Evolutionary conservation across 1,140 invertebrate species (phyloP).

Genomic region (Calliphora vicina): DNA sequence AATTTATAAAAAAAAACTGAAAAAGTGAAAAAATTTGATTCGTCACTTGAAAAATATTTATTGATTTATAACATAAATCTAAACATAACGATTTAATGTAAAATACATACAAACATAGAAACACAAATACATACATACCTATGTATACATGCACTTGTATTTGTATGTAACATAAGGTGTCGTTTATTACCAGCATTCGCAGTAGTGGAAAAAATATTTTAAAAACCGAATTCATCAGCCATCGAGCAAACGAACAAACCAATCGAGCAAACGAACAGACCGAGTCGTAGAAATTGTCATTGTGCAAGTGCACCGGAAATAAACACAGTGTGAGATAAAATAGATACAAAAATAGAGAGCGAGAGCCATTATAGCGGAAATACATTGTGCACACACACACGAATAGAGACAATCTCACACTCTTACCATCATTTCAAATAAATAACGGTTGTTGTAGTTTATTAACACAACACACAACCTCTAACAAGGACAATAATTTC

Average conservation of each 20-base stretch:
- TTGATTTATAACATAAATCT: conserved; percentile 34
- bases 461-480: background rate
- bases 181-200: background rate
- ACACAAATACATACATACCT: too few relatives aligned
- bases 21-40: background rate
- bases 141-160: too few relatives aligned
- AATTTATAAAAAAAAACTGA: background rate
- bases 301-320: conserved; percentile 9
- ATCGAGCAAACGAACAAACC: background rate
- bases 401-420: background rate
- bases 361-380: background rate
- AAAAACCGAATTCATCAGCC: background rate
- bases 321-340: background rate
- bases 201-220: background rate
- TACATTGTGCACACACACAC: background rate
- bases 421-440: background rate
- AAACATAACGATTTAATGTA: conserved; percentile 25
- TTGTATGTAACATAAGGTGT: background rate
- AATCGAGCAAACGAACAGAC: background rate
- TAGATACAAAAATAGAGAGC: background rate
- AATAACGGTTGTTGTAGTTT: background rate
- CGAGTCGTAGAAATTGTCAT: background rate
- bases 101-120: too few relatives aligned
- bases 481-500: conserved; percentile 31
- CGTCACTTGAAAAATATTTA: conserved; percentile 8